These are phyloP conservation scores for Drosophila sulfurigaster DNA, from an alignment of 1,140 invertebrate genomes.

Conservation along the genomic window DNA sequence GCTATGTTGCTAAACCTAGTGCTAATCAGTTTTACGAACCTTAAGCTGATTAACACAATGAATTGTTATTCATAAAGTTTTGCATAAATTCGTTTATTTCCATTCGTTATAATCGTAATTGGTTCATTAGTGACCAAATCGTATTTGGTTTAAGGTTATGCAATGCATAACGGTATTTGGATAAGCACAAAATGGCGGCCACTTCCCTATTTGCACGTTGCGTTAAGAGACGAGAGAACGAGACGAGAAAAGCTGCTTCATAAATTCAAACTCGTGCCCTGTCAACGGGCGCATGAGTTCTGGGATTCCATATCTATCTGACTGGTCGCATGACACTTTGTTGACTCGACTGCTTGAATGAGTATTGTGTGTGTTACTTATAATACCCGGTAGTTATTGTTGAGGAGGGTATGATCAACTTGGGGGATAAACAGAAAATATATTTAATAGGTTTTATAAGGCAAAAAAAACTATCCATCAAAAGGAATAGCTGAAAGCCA, in stretches of 20 bases:
- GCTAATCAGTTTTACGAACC: constrained; percentile 5
- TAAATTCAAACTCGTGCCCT: constrained; percentile 70
- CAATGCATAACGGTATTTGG: constrained; percentile 4
- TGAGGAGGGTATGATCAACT: too few species aligned
- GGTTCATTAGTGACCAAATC: background rate
- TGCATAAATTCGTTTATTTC: background rate
- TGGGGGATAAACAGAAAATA: too few species aligned
- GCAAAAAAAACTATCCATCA: too few species aligned
- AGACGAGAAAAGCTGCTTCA: constrained; percentile 46
- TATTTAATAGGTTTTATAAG: too few species aligned
- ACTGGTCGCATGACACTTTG: constrained; percentile 57
- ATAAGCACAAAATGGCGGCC: constrained; percentile 10
- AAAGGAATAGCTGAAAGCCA: too few species aligned
- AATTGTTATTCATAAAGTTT: background rate
- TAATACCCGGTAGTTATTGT: background rate
- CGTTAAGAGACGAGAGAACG: background rate
- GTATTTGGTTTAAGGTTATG: background rate
- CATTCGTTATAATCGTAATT: too few species aligned
- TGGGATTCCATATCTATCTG: constrained; percentile 25
- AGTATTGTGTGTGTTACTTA: constrained; percentile 14
- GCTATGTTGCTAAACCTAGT: background rate
- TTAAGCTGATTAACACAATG: background rate
- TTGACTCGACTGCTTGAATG: constrained; percentile 37
- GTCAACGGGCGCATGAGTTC: constrained; percentile 36
- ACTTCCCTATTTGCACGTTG: constrained; percentile 24